These are phyloP conservation scores for Distichodus sexfasciatus DNA, from an alignment of 2,797 vertebrate species.

Conservation along the genomic window DNA sequence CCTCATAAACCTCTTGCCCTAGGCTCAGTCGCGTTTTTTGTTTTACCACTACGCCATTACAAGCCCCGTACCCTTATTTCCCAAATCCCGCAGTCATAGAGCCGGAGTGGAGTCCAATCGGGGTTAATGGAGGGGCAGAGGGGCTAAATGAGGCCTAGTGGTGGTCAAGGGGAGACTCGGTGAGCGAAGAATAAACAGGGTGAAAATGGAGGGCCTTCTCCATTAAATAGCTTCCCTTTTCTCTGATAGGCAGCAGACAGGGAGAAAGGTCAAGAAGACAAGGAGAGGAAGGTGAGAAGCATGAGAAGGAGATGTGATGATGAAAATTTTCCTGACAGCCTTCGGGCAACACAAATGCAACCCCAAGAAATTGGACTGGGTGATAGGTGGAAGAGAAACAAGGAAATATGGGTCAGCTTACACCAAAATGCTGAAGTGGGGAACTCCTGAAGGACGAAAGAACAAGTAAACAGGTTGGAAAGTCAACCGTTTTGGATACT, in stretches of 20 bases:
- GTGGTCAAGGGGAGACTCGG: background rate
- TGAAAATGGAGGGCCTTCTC: background rate
- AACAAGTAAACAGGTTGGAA: background rate
- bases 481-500: no score
- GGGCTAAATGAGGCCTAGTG: background rate
- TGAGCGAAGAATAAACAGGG: conserved; percentile 6
- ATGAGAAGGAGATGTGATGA: conserved; percentile 42
- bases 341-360: conserved; percentile 34
- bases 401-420: background rate
- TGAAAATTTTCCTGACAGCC: conserved; percentile 37
- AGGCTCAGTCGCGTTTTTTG: conserved; percentile 34
- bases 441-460: background rate
- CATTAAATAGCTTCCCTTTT: conserved; percentile 11
- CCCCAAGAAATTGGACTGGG: conserved; percentile 31
- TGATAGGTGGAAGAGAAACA: background rate
- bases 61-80: conserved; percentile 21
- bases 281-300: conserved; percentile 38
- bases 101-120: background rate
- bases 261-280: conserved; percentile 63
- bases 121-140: background rate
- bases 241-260: conserved; percentile 20
- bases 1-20: conserved; percentile 47
- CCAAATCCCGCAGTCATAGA: conserved; percentile 36
- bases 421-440: background rate
- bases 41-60: conserved; percentile 47